Conservation (phyloP, 1,140 invertebrate genomes). For the Sitobion miscanthi region DNA sequence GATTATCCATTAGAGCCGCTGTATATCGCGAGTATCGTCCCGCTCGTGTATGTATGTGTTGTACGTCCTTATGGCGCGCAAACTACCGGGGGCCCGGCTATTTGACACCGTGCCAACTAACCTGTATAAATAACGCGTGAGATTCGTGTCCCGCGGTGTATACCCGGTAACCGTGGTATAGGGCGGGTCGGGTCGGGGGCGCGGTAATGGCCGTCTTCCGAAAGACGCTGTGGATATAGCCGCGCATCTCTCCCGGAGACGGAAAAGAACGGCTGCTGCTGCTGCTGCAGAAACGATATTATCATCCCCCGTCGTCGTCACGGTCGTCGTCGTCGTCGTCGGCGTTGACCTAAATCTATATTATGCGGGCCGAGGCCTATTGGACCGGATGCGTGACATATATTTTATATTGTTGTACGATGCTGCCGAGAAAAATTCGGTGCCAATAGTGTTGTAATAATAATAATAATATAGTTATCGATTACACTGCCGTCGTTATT, state of each 20-base stretch:
- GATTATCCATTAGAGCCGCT: conserved; percentile 47
- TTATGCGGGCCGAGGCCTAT: not conserved
- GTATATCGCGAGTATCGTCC: not conserved
- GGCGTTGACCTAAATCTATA: conserved; percentile 13
- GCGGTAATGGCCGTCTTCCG: conserved; percentile 28
- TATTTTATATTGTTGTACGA: not conserved
- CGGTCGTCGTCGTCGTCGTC: not conserved
- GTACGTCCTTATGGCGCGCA: conserved; percentile 25
- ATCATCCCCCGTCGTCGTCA: not conserved
- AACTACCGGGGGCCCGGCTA: conserved; percentile 8
- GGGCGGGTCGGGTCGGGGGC: too few relatives aligned
- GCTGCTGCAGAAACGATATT: not conserved
- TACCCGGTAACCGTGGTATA: not conserved
- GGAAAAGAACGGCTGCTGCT: not conserved
- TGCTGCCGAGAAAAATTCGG: not conserved
- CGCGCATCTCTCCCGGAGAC: not conserved
- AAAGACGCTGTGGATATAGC: not conserved
- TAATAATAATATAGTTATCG: not conserved
- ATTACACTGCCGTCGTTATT: not conserved
- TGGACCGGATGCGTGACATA: not conserved
- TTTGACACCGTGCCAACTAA: conserved; percentile 52
- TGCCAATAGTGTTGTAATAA: not conserved
- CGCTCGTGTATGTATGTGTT: not conserved
- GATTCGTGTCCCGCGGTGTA: conserved; percentile 34
- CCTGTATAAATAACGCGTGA: conserved; percentile 53